These are phyloP conservation scores for Dendroctonus ponderosae DNA, from an alignment of 1,140 invertebrate species.

Conservation along the genomic window DNA sequence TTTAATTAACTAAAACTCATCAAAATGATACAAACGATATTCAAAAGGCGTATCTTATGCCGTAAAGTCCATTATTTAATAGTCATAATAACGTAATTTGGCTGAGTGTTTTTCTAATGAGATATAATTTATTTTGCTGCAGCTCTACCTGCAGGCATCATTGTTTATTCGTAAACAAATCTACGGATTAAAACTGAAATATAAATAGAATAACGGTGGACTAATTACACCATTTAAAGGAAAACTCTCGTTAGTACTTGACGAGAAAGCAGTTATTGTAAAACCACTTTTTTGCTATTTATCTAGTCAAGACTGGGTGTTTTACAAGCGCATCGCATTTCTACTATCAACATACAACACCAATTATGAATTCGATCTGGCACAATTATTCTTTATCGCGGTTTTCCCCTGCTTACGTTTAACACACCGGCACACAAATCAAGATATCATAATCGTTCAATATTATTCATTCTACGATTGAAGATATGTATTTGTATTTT, in stretches of 20 bases:
- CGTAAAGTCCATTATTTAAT: conserved; percentile 1
- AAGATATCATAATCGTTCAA: too few relatives aligned
- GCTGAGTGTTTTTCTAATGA: background rate
- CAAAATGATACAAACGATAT: conserved; percentile 2
- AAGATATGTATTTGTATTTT: too few relatives aligned
- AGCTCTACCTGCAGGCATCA: background rate
- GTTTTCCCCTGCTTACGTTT: background rate
- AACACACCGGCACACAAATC: too few relatives aligned
- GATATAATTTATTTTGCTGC: conserved; percentile 1
- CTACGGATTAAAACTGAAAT: conserved; percentile 14
- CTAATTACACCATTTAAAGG: conserved; percentile 21
- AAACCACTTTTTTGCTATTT: conserved; percentile 19
- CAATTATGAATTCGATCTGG: conserved; percentile 7
- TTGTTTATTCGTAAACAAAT: conserved; percentile 15
- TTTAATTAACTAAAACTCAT: conserved; percentile 3
- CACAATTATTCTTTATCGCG: conserved; percentile 10
- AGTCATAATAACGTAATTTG: conserved; percentile 2
- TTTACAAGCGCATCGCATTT: conserved; percentile 4
- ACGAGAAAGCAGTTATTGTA: conserved; percentile 18
- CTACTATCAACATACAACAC: conserved; percentile 9
- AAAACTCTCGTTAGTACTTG: conserved; percentile 5
- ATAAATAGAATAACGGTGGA: conserved; percentile 14
- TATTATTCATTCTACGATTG: too few relatives aligned
- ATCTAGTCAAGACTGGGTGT: background rate
- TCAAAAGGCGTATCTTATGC: conserved; percentile 2